Base-by-base conservation (phyloP, 2,888 invertebrate species). In the Pheosia tremula region DNA sequence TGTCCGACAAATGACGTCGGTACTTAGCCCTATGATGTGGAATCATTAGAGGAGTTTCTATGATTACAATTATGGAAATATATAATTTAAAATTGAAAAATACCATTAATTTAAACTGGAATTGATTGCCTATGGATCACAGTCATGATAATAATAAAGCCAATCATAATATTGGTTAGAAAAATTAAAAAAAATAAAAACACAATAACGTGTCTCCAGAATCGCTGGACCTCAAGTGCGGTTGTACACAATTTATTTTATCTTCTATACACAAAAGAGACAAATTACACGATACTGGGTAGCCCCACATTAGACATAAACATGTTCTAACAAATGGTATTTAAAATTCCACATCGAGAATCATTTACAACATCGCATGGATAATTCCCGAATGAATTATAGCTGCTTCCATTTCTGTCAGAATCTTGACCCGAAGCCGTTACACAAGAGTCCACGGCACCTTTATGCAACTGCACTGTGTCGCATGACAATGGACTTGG, bases 401-500 rank as follows among this genome's bases (percentile, higher is more conserved):
- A 79, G 71, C 64, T 66, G 75, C 71, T 82, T 77, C 86, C 82
- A 83, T 83, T 83, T 84, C 73, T 71, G 80, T 83, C 81, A 73
- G 81, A 84, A 78, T 81, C 84, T 83, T 83, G 83, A 80, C 83
- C 83, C 81, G 82, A 77, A 72, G 72, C 76, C 66, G 81, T 90
- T 89, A 81, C 86, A 86, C 86, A 89, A 90, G 79, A 71, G 70
- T 72, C 77, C 76, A 79, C 75, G 75, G 72, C 70, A 71, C 68
- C 66, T 80, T 85, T 83, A 85, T 85, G 85, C 86, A 86, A 87
- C 83, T 81, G 80, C 78, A 79, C 80, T 79, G 75, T 77, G 81
- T 80, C 80, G 84, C 83, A 84, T 90, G 89, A 90, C 91, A 90
- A 90, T 91, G 89, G 84, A 86, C 88, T 88, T 86, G 88, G 84